Conservation (phyloP, 2,797 vertebrate species). For the Masticophis lateralis region DNA sequence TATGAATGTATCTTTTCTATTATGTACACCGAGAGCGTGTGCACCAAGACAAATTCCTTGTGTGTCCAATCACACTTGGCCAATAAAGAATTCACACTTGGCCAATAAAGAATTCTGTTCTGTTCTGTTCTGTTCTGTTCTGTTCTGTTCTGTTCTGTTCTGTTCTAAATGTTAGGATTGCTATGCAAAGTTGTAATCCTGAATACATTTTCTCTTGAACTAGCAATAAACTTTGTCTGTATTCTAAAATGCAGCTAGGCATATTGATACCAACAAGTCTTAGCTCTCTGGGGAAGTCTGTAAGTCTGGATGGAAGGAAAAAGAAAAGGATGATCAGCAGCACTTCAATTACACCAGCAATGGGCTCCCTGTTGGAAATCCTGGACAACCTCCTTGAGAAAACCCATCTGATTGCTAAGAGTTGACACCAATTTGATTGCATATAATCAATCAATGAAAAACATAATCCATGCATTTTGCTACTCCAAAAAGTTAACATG, state of each 20-base stretch:
- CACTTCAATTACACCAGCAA: not conserved
- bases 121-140: too few relatives aligned
- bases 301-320: not conserved
- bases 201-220: not conserved
- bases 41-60: too few relatives aligned
- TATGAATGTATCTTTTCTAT: too few relatives aligned
- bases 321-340: not conserved
- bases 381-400: not conserved
- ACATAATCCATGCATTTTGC: not conserved
- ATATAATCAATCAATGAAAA: not conserved
- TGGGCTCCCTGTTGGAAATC: not conserved
- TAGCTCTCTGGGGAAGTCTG: not conserved
- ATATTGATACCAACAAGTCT: not conserved
- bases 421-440: not conserved
- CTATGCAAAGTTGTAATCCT: not conserved
- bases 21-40: too few relatives aligned
- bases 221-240: not conserved
- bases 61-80: too few relatives aligned
- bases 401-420: not conserved
- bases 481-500: not conserved
- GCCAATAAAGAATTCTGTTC: too few relatives aligned
- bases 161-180: not conserved
- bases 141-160: too few relatives aligned
- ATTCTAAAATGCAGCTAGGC: not conserved
- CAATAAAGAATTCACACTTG: too few relatives aligned